These are phyloP conservation scores for Mylabris phalerata DNA, from an alignment of 1,140 invertebrate species.

Conservation along the genomic window DNA sequence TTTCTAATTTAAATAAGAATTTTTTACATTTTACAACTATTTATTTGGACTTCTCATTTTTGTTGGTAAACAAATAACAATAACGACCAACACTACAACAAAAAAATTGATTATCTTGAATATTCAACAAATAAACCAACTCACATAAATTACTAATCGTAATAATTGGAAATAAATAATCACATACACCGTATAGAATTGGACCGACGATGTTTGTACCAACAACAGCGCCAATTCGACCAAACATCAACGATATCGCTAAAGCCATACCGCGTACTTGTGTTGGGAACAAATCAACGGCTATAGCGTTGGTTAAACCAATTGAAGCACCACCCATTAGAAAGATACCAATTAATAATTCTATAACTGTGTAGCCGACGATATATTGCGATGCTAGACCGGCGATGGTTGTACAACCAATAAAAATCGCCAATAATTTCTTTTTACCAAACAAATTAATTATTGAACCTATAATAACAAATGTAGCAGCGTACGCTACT, in stretches of 20 bases:
- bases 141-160: conserved; percentile 43
- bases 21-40: neutral
- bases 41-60: neutral
- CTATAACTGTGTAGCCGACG: conserved; percentile 20
- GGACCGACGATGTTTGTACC: conserved; percentile 46
- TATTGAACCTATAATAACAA: conserved; percentile 45
- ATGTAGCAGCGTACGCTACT: conserved; percentile 43
- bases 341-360: conserved; percentile 32
- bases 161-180: conserved; percentile 43
- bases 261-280: conserved; percentile 48
- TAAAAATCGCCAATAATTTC: conserved; percentile 24
- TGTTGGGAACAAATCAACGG: conserved; percentile 41
- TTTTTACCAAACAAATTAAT: conserved; percentile 47
- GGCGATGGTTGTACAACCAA: conserved; percentile 17
- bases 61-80: conserved; percentile 13
- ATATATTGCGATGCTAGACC: conserved; percentile 29
- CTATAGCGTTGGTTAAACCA: conserved; percentile 37
- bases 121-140: neutral
- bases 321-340: conserved; percentile 31
- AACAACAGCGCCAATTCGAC: conserved; percentile 45
- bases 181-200: conserved; percentile 45
- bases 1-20: neutral
- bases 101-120: neutral
- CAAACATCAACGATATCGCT: conserved; percentile 51
- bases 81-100: conserved; percentile 17